Evolutionary conservation across 1,140 invertebrate species (phyloP).

Genomic region (Neodiprion virginianus): DNA sequence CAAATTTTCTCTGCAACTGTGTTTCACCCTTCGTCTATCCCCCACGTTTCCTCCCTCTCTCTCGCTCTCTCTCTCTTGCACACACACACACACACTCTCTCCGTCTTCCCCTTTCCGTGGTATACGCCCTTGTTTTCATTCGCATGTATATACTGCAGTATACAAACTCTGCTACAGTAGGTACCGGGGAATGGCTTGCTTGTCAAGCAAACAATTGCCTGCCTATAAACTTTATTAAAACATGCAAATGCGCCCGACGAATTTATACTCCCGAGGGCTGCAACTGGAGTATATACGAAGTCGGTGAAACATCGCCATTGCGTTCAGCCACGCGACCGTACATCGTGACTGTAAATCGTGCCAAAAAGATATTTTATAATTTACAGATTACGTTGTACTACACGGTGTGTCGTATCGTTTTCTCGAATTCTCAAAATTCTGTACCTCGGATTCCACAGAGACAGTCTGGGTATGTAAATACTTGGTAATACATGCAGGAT

Average conservation of each 20-base stretch:
- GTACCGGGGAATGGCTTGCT: not conserved
- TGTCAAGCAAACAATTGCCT: constrained; percentile 7
- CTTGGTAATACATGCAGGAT: too few relatives aligned
- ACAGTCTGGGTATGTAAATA: too few relatives aligned
- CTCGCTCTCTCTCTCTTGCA: not conserved
- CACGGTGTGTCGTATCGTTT: too few relatives aligned
- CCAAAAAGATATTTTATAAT: too few relatives aligned
- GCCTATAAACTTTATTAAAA: constrained; percentile 6
- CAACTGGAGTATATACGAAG: not conserved
- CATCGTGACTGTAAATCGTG: not conserved
- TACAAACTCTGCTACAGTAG: not conserved
- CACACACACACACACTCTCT: not conserved
- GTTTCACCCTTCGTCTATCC: too few relatives aligned
- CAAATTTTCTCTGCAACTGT: too few relatives aligned
- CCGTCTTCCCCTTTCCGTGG: not conserved
- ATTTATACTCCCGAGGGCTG: not conserved
- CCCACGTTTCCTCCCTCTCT: not conserved
- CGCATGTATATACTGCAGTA: too few relatives aligned
- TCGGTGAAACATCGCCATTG: constrained; percentile 1
- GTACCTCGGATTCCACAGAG: too few relatives aligned
- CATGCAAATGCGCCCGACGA: not conserved
- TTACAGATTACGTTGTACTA: too few relatives aligned
- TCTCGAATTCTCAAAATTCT: too few relatives aligned
- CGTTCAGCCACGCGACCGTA: not conserved
- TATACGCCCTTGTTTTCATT: too few relatives aligned